These are phyloP conservation scores for Callospermophilus lateralis DNA, from an alignment of 2,113 vertebrate species.

Conservation along the genomic window DNA sequence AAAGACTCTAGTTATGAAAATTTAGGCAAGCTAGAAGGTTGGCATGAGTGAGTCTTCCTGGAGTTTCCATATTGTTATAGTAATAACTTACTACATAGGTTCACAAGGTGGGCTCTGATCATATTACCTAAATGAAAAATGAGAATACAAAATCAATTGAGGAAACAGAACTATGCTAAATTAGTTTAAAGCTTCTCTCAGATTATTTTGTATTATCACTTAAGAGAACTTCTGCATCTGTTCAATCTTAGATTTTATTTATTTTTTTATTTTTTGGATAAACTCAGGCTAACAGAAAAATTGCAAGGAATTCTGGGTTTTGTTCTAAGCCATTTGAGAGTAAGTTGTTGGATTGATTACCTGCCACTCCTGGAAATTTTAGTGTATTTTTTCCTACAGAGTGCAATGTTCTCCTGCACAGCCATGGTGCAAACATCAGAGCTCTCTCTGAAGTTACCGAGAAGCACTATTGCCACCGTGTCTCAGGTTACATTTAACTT, in stretches of 20 bases:
- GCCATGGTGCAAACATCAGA: neutral
- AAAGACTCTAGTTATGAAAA: slow-evolving; percentile 25
- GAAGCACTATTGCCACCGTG: fast-evolving
- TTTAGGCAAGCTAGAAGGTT: neutral
- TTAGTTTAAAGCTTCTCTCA: slow-evolving; percentile 48
- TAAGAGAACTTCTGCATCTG: neutral
- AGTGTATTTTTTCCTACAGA: neutral
- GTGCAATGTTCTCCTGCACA: neutral
- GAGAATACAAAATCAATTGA: slow-evolving; percentile 40
- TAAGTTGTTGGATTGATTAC: neutral
- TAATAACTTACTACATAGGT: slow-evolving; percentile 23
- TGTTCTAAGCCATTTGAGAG: neutral
- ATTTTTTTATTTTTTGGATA: neutral
- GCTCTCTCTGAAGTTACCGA: neutral
- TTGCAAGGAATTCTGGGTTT: neutral
- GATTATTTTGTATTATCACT: slow-evolving; percentile 51
- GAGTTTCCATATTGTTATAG: neutral
- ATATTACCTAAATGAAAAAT: slow-evolving; percentile 71
- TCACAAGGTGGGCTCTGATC: slow-evolving; percentile 29
- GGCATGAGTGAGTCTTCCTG: neutral
- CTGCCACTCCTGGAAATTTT: neutral
- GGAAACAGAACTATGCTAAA: slow-evolving; percentile 56
- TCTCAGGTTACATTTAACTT: neutral
- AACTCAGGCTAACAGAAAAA: neutral
- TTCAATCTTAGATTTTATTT: neutral